phyloP scores from a whole-genome alignment of 2,888 invertebrate genomes.

The Cantharis nigra region DNA sequence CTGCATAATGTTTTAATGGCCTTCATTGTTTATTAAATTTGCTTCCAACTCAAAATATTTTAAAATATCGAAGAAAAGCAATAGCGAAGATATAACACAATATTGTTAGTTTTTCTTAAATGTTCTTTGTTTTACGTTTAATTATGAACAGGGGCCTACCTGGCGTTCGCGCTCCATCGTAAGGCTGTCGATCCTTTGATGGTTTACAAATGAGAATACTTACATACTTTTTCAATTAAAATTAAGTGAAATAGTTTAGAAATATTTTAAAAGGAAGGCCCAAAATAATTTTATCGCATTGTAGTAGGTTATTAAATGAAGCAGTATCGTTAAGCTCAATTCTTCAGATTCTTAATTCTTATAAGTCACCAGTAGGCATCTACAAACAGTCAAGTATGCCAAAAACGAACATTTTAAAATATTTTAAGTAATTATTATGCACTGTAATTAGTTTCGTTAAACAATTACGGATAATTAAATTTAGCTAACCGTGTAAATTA shows the following conservation, averaged over 20 bases:
- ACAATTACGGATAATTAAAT: not conserved
- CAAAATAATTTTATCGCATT: not conserved
- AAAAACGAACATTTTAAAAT: not conserved
- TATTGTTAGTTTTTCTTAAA: not conserved
- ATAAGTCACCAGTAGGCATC: not conserved
- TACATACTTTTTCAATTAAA: not conserved
- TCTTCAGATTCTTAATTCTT: not conserved
- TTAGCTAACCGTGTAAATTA: not conserved
- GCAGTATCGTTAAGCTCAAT: not conserved
- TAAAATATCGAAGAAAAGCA: not conserved
- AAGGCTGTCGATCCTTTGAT: not conserved
- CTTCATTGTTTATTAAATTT: not conserved
- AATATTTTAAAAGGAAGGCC: not conserved
- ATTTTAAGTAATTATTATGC: not conserved
- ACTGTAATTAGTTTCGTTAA: not conserved
- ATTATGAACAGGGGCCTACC: too few relatives aligned
- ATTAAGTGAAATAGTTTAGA: not conserved
- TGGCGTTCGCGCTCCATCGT: too few relatives aligned
- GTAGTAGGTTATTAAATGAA: not conserved
- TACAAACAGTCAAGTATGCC: not conserved
- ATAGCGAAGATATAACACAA: not conserved
- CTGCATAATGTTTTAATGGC: not conserved
- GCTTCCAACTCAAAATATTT: not conserved
- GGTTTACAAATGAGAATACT: not conserved
- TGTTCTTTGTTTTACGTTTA: not conserved